Base-by-base conservation (phyloP, 2,113 vertebrate genomes). In the Glareola pratincola region DNA sequence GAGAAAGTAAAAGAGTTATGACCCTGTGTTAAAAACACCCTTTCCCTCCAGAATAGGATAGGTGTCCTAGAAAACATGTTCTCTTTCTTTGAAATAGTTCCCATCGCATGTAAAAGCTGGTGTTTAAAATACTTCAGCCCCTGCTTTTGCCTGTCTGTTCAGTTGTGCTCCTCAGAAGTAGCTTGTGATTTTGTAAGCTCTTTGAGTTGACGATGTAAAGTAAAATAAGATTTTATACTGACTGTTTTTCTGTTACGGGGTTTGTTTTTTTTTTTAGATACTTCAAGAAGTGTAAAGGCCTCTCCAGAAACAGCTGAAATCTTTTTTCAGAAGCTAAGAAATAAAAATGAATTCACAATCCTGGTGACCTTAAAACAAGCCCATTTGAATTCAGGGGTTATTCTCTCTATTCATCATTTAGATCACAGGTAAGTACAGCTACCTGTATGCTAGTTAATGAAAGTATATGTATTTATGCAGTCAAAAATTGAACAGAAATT, bases 291-390 rank as follows among this genome's bases (percentile, higher is more conserved):
- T 96, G 97, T 99, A 91, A 99, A 99, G 97, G 99, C 99, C 64
- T 98, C 99, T 39, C 96, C 97, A 63, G 98, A 98, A 88, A 98
- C 98, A 88, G 98, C 99, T 18, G 98, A 99, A 97, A 97, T 96
- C 8, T 98, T 99, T 98, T 97, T 99, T 94, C 98, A 99, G 97
- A 99, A 99, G 96, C 97, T 99, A 97, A 98, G 98, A 97, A 99
- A 99, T 98, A 99, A 99, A 97, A 98, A 98, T 88, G 99, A 99
- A 97, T 99, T 99, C 94, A 99, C 99, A 45, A 95, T 99, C 94
- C 97, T 99, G 96, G 98, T 98, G 85, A 99, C 99, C 23, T 96
- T 99, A 94, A 99, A 99, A 97, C 99, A 99, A 97, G 98, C 98
- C 41, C 98, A 88, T 73, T 98, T 99, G 96, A 99, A 99, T 98